These are phyloP conservation scores for Peromyscus eremicus DNA, from an alignment of 2,797 vertebrate species.

Conservation along the genomic window DNA sequence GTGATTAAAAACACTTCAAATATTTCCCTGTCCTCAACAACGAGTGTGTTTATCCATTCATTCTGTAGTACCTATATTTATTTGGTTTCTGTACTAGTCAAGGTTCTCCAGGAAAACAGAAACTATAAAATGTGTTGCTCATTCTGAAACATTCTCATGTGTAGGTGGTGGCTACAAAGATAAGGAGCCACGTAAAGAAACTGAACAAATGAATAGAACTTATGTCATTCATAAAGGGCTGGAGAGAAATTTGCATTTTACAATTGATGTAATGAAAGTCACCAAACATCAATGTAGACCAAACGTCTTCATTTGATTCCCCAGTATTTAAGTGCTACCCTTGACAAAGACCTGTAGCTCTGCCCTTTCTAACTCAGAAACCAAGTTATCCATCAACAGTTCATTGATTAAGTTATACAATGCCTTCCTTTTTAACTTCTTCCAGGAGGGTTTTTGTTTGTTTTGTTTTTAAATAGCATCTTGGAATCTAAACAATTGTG, in stretches of 20 bases:
- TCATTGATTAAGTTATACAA: background rate
- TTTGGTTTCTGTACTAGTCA: background rate
- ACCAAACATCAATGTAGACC: too few species aligned
- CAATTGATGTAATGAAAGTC: background rate
- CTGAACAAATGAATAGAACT: background rate
- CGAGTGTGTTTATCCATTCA: background rate
- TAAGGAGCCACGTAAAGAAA: background rate
- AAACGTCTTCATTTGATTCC: background rate
- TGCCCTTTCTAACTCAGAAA: background rate
- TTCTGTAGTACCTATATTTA: background rate
- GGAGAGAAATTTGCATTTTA: background rate
- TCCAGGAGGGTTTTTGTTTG: background rate
- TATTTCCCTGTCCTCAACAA: background rate
- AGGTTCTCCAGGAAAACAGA: background rate
- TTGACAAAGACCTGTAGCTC: background rate
- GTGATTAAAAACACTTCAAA: background rate
- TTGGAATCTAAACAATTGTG: background rate
- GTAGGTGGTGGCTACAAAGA: background rate
- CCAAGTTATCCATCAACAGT: background rate
- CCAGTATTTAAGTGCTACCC: background rate
- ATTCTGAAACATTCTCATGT: background rate
- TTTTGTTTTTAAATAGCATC: background rate
- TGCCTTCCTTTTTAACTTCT: background rate
- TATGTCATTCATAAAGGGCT: background rate
- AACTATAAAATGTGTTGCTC: background rate